Evolutionary conservation across 2,888 invertebrate genomes (phyloP), one percentile per base, ranked within the genome.

Genomic region (Erynnis tages): DNA sequence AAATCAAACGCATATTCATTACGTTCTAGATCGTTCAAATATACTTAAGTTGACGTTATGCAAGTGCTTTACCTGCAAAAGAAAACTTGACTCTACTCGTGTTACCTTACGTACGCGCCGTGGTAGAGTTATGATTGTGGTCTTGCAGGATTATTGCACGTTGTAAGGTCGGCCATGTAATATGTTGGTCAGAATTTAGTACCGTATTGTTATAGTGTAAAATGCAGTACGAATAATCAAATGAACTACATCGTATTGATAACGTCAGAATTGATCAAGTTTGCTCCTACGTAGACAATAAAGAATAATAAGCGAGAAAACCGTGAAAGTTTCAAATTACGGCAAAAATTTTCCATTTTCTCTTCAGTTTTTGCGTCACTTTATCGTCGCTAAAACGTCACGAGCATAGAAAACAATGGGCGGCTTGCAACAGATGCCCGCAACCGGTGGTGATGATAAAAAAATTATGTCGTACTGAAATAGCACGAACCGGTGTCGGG

Each of bases 391-490:
- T 41, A 35, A 41, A 40, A 34, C 14, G 29, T 21, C 16, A 43
- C 29, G 41, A 37, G 44, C 16, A 62, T 58, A 57, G 41, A 55
- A 68, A 67, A 79, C 78, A 80, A 76, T 77, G 66, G 67, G 60
- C 55, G 58, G 13, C 35, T 23, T 7, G 14, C 43, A 41, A 45
- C 53, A 53, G 53, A 44, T 53, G 53, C 38, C 32, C 30, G 53
- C 53, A 40, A 40, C 45, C 21, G 53, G 30, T 53, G 37, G 48
- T 14, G 61, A 63, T 65, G 73, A 79, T 79, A 75, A 75, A 75
- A 73, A 73, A 75, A 71, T 62, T 61, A 77, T 77, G 76, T 73
- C 76, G 50, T 54, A 71, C 79, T 66, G 70, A 86, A 86, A 85
- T 85, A 86, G 84, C 78, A 70, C 69, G 35, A 34, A 62, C 56